Conservation (phyloP, 2,888 invertebrate species). For the Saturnia japonica region DNA sequence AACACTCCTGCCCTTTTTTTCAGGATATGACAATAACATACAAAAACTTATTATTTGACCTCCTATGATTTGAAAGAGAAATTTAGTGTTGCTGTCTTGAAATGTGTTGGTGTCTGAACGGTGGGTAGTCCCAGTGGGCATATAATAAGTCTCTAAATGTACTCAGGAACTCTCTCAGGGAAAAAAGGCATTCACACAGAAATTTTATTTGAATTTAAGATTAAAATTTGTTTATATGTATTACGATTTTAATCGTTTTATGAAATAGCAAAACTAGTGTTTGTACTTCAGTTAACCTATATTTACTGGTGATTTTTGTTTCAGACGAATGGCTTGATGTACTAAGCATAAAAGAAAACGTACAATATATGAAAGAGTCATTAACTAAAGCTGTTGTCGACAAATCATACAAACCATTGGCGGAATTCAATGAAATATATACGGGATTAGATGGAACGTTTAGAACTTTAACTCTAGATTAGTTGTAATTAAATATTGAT, state of each 20-base stretch:
- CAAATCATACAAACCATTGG: conserved; percentile 34
- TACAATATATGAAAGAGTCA: conserved; percentile 32
- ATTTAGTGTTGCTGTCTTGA: too few species aligned
- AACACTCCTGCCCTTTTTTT: too few species aligned
- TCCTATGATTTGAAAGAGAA: too few species aligned
- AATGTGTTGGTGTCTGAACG: too few species aligned
- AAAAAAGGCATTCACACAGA: too few species aligned
- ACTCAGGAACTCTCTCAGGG: too few species aligned
- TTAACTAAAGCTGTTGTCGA: conserved; percentile 33
- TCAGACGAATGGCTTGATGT: conserved; percentile 21
- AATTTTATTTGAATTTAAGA: too few species aligned
- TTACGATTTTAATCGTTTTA: neutral
- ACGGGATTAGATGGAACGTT: conserved; percentile 35
- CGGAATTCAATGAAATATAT: conserved; percentile 36
- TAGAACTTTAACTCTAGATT: conserved; percentile 27
- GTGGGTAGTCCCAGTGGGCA: too few species aligned
- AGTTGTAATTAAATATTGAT: conserved; percentile 18
- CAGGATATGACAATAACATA: too few species aligned
- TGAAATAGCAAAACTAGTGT: neutral
- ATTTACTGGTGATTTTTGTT: neutral
- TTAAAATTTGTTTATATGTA: neutral
- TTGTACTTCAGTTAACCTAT: neutral
- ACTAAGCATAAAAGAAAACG: conserved; percentile 14
- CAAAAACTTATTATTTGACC: too few species aligned
- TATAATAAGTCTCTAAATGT: too few species aligned